Evolutionary conservation across 2,113 vertebrate species (phyloP), one percentile per base, ranked within the genome.

Genomic region (Meles meles): DNA sequence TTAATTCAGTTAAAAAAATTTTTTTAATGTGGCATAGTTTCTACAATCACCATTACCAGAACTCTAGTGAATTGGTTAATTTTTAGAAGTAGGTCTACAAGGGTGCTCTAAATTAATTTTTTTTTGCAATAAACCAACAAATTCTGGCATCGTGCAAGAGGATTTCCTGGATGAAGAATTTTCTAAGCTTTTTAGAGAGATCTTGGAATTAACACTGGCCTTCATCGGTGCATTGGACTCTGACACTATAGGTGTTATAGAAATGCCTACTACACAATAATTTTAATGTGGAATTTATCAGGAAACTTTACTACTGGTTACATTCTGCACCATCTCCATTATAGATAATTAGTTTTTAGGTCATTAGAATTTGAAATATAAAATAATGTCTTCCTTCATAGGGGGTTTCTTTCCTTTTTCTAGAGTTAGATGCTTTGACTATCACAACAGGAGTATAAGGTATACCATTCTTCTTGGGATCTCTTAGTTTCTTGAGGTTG

Each of bases 311-410:
- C 71, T 37, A 37, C 79, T 80, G 37, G 34, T 55, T 84, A 65
- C 52, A 44, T n/a, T 85, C 55, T 89, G 1, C 1, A 3, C 21
- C n/a, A 52, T 67, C 39, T 15, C 10, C 39, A 84, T n/a, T 47
- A 69, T 88, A 85, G n/a, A 88, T 72, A 6, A 47, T 96, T 55
- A 44, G 39, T 84, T 88, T 94, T 94, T 90, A 85, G 55, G 76
- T 74, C 17, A 63, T 59, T 91, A 72, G 44, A 55, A 47, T 88
- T 88, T 79, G 42, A 31, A 76, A 72, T 67, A 63, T 94, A 84
- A 81, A 93, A 92, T 29, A 37, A 85, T 7, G 5, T 61, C 27
- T 88, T 89, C 17, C 59, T 72, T 88, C 18, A 83, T 29, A 57
- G 39, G 8, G 20, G 80, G 12, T 49, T 88, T 9, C 27, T 72